Base-by-base conservation (phyloP, 1,140 invertebrate genomes). In the Drosophila sp. region DNA sequence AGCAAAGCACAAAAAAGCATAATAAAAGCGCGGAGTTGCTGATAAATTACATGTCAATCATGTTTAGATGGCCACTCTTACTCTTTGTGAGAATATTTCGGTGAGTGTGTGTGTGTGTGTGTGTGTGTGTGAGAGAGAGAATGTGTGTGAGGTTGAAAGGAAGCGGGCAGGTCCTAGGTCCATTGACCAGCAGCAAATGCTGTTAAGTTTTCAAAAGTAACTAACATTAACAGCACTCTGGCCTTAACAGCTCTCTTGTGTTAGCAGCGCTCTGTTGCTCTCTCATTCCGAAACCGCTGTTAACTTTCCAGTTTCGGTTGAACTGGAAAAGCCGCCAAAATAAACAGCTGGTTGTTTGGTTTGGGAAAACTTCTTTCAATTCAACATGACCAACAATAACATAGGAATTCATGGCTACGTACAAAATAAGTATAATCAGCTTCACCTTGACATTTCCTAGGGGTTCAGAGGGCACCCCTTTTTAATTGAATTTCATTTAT, bases 401-500 rank as follows among this genome's bases (percentile, higher is more conserved):
- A 46, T 18, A 50, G n/a, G n/a, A n/a, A n/a, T n/a, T n/a, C 16
- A 16, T 58, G 54, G 21, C 4, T 59, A 69, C 0, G 46, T 64
- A 81, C 61, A 61, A 58, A 77, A 69, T 59, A 36, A 36, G 38
- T 64, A 61, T 62, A 77, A 69, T 59, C 43, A 36, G 38, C 45
- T 36, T 50, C 43, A 51, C 57, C 58, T 64, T 72, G 43, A 58
- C 61, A 72, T 82, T 56, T 34, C 38, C 21, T 9, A 11, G 45
- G 38, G 13, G 18, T 38, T 0, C 7, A 25, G 21, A n/a, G 4
- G 46, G 11, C n/a, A 14, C 7, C 38, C 36, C 57, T 48, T 50
- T 72, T 84, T 76, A 76, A 83, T 79, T 84, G 80, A 64, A 74
- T 51, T 78, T 71, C 65, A 67, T 78, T 82, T 79, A 81, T 75